phyloP scores from a whole-genome alignment of 1,140 invertebrate genomes.

The Caerostris extrusa region DNA sequence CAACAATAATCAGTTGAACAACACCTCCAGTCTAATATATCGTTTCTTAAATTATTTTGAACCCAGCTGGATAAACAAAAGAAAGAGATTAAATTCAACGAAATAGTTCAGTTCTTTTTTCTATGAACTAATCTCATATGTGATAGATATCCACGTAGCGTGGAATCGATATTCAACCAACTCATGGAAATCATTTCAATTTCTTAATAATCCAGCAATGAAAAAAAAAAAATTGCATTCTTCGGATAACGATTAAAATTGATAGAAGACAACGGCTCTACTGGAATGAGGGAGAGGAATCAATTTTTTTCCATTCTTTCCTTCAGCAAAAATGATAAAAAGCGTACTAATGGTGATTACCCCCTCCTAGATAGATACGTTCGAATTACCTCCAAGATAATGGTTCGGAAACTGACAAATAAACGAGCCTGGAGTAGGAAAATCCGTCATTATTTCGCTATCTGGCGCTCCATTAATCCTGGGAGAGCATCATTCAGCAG shows the following conservation, averaged over 20 bases:
- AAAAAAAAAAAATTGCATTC: too few species aligned
- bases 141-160: neutral
- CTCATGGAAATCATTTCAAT: neutral
- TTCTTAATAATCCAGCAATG: neutral
- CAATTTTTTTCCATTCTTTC: neutral
- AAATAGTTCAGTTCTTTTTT: neutral
- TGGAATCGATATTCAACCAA: neutral
- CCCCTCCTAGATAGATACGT: neutral
- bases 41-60: too few species aligned
- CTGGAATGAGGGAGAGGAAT: neutral
- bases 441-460: neutral
- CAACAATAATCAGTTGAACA: too few species aligned
- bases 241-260: too few species aligned
- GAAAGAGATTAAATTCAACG: neutral
- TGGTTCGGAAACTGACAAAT: slow-evolving; percentile 22
- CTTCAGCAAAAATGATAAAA: neutral
- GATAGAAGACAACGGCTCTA: neutral
- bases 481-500: neutral
- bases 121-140: neutral
- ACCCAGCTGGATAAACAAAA: neutral
- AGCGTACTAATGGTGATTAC: slow-evolving; percentile 40
- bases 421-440: neutral
- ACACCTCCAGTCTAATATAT: too few species aligned
- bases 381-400: slow-evolving; percentile 48
- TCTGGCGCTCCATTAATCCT: neutral